phyloP scores from a whole-genome alignment of 2,888 invertebrate species.

The Seladonia tumulorum region DNA sequence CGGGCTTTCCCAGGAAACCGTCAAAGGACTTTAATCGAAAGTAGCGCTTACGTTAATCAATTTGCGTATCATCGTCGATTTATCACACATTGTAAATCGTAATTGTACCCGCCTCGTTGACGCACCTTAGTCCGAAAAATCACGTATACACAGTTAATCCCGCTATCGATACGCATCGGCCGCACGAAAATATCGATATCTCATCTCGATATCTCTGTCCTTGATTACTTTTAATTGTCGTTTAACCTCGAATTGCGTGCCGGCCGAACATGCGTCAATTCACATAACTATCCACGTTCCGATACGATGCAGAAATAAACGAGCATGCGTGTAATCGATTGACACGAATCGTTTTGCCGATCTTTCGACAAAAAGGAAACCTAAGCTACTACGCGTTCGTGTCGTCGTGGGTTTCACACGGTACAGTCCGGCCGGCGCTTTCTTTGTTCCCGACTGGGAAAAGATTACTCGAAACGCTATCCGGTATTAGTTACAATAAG shows the following conservation, averaged over 20 bases:
- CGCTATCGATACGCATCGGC: not conserved
- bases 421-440: not conserved
- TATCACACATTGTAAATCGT: not conserved
- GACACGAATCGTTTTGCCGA: not conserved
- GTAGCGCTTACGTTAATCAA: constrained; percentile 10
- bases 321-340: not conserved
- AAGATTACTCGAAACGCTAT: not conserved
- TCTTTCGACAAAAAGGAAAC: not conserved
- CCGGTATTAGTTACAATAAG: constrained; percentile 19
- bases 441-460: not conserved
- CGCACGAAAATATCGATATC: constrained; percentile 16
- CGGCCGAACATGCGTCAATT: not conserved
- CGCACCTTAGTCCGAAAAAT: not conserved
- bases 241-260: constrained; percentile 12
- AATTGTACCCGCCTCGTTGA: not conserved
- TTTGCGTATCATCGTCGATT: constrained; percentile 11
- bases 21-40: not conserved
- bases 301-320: not conserved
- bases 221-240: constrained; percentile 41
- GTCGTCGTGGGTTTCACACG: not conserved
- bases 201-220: constrained; percentile 10
- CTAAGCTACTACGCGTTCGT: not conserved
- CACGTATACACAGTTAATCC: not conserved
- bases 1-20: not conserved
- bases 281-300: not conserved